These are phyloP conservation scores for Bambusicola thoracicus DNA, from an alignment of 2,113 vertebrate species.

Conservation along the genomic window DNA sequence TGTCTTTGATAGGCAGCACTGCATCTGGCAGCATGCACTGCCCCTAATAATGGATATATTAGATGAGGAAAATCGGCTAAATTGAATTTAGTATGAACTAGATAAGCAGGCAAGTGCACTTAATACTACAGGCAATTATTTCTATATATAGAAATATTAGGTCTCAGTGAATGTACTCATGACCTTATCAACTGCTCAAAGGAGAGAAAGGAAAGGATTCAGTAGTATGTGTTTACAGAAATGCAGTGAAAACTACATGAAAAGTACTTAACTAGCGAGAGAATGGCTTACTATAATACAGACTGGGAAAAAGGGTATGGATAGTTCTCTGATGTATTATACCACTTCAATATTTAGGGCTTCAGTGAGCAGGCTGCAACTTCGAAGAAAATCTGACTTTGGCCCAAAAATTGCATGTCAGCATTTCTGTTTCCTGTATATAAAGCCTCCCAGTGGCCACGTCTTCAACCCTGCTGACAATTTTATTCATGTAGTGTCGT, in stretches of 20 bases:
- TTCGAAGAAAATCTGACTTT: not conserved
- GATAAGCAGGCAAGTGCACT: conserved; percentile 60
- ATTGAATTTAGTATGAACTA: conserved; percentile 65
- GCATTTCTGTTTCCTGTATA: not conserved
- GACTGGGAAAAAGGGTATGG: not conserved
- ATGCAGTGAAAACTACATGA: not conserved
- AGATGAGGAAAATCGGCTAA: conserved; percentile 43
- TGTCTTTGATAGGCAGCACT: conserved; percentile 19
- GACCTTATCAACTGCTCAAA: conserved; percentile 24
- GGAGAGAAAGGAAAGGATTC: not conserved
- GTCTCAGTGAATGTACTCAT: conserved; percentile 23
- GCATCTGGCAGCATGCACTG: not conserved
- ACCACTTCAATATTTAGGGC: not conserved
- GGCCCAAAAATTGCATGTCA: not conserved
- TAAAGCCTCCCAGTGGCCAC: not conserved
- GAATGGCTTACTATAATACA: not conserved
- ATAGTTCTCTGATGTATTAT: not conserved
- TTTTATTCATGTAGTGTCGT: not conserved
- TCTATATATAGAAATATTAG: conserved; percentile 64
- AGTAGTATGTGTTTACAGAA: not conserved
- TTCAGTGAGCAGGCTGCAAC: not conserved
- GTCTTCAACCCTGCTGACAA: not conserved
- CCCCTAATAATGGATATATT: conserved; percentile 55
- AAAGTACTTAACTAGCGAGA: not conserved
- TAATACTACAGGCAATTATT: conserved; percentile 63